Conservation (phyloP, 2,113 vertebrate species). For the Mus spicilegus region DNA sequence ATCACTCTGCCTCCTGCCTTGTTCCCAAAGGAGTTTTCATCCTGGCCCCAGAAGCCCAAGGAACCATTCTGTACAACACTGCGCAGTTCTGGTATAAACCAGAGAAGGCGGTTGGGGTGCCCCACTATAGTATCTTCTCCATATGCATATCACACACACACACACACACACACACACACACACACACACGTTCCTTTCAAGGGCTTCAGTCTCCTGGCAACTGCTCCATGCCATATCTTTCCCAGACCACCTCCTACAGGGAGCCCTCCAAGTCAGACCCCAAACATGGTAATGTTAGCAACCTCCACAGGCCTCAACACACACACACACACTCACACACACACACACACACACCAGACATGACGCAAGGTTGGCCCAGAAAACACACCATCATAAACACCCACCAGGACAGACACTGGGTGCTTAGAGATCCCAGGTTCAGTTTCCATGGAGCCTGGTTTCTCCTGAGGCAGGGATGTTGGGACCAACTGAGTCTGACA, state of each 20-base stretch:
- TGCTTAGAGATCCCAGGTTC: constrained; percentile 28
- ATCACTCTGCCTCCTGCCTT: neutral
- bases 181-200: neutral
- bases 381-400: neutral
- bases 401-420: neutral
- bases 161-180: neutral
- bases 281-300: neutral
- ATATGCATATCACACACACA: neutral
- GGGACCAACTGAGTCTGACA: constrained; percentile 26
- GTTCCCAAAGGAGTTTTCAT: neutral
- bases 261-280: constrained; percentile 32
- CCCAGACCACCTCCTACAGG: constrained; percentile 3
- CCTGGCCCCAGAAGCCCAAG: neutral
- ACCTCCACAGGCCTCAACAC: neutral
- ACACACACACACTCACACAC: neutral
- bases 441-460: neutral
- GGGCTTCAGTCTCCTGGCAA: neutral
- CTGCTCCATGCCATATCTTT: neutral
- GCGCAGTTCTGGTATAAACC: constrained; percentile 16
- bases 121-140: neutral
- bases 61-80: neutral
- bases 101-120: neutral
- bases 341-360: neutral
- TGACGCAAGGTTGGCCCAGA: neutral
- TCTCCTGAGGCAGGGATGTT: constrained; percentile 3